Conservation (phyloP, 2,888 invertebrate species). For the Acanthoscelides obtectus region DNA sequence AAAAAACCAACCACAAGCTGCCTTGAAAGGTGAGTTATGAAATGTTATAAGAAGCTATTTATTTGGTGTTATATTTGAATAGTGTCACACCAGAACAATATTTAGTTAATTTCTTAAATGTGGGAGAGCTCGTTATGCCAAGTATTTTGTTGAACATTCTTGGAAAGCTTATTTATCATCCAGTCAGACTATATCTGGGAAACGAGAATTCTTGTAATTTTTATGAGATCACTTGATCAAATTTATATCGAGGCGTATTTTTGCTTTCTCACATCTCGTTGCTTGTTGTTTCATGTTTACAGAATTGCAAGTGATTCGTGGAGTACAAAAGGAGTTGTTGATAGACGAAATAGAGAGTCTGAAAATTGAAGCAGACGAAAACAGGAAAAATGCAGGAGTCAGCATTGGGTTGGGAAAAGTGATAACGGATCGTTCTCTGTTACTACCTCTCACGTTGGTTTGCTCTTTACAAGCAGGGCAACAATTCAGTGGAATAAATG, state of each 20-base stretch:
- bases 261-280: too few species aligned
- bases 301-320: slow-evolving; percentile 65
- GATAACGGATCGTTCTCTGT: slow-evolving; percentile 53
- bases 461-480: slow-evolving; percentile 81
- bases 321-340: slow-evolving; percentile 52
- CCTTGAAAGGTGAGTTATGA: slow-evolving; percentile 56
- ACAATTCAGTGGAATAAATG: slow-evolving; percentile 87
- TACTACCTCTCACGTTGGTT: slow-evolving; percentile 71
- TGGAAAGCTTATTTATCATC: too few species aligned
- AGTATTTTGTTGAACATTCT: too few species aligned
- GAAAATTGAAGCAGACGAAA: slow-evolving; percentile 53
- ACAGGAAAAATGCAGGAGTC: slow-evolving; percentile 33
- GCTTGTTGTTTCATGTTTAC: too few species aligned
- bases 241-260: too few species aligned
- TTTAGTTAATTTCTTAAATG: too few species aligned
- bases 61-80: too few species aligned
- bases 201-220: too few species aligned
- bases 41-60: neutral
- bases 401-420: slow-evolving; percentile 58
- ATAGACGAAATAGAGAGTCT: slow-evolving; percentile 60
- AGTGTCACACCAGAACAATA: too few species aligned
- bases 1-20: slow-evolving; percentile 59
- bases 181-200: too few species aligned
- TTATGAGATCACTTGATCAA: too few species aligned
- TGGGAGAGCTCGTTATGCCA: too few species aligned